phyloP scores from a whole-genome alignment of 2,113 vertebrate species.

The Tragelaphus buxtoni region DNA sequence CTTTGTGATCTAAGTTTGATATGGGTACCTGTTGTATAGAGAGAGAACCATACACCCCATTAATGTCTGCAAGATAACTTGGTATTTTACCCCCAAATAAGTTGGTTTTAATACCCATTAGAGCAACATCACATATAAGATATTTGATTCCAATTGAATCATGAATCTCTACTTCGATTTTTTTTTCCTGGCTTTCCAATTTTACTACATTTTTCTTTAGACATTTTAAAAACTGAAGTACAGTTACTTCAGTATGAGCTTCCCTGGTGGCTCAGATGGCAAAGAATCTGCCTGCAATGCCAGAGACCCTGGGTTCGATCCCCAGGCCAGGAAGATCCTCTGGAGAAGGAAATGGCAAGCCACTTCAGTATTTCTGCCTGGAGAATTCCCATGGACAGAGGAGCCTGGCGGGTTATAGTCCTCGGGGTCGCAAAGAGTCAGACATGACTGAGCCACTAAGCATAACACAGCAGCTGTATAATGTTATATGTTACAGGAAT shows the following conservation, averaged over 20 bases:
- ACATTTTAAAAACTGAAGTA: background rate
- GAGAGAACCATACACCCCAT: no score
- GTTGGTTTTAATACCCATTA: no score
- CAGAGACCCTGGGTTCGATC: background rate
- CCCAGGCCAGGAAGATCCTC: background rate
- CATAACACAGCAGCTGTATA: fast-evolving
- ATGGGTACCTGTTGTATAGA: no score
- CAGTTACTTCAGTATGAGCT: fast-evolving
- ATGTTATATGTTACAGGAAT: background rate
- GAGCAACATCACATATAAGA: background rate
- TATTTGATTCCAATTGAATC: background rate
- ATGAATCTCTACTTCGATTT: background rate
- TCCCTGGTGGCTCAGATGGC: background rate
- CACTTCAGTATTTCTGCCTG: background rate
- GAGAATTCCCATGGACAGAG: background rate
- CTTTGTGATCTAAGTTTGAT: no score
- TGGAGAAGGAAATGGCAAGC: background rate
- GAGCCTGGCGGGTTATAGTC: fast-evolving
- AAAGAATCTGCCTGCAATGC: background rate
- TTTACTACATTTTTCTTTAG: background rate
- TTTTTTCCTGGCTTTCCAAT: background rate
- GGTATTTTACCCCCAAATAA: no score
- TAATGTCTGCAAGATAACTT: no score
- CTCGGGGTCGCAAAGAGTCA: fast-evolving
- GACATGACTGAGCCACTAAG: fast-evolving